Percentiles rank a stretch among this genome's conserved stretches.
Evolutionary conservation across 1,140 invertebrate species (phyloP).

Genomic region (Formica exsecta): DNA sequence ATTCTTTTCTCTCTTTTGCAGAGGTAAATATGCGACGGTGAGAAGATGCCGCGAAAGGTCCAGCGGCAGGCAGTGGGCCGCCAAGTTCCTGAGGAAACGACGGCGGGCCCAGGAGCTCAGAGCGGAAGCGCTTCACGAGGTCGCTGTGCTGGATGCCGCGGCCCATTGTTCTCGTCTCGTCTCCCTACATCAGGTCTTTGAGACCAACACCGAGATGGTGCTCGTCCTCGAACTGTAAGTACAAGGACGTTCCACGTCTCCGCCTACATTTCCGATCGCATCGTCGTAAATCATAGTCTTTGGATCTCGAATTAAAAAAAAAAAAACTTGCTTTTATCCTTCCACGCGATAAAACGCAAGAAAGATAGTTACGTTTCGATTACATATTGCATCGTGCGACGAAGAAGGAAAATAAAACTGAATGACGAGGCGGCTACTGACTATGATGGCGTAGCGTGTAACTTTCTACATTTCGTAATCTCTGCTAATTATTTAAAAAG

Average conservation of each 20-base stretch:
- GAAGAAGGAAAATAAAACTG: constrained; percentile 13
- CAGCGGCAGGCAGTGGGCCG: constrained; percentile 95
- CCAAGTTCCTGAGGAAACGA: constrained; percentile 97
- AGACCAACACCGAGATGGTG: constrained; percentile 93
- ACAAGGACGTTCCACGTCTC: constrained; percentile 28
- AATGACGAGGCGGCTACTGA: neutral
- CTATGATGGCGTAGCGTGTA: neutral
- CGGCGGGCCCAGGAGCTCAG: constrained; percentile 93
- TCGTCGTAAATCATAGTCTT: neutral
- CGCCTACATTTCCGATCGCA: neutral
- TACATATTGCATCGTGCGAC: neutral
- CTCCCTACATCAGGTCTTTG: constrained; percentile 95
- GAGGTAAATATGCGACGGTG: constrained; percentile 98
- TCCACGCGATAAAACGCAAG: no score
- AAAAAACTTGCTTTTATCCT: neutral
- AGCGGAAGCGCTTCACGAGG: constrained; percentile 95
- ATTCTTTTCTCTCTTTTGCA: constrained; percentile 86
- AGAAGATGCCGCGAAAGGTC: constrained; percentile 94
- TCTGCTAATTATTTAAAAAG: constrained; percentile 33
- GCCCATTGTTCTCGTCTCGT: constrained; percentile 93
- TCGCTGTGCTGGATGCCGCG: constrained; percentile 95
- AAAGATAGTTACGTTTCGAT: neutral
- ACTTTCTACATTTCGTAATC: constrained; percentile 42
- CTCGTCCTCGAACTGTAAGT: constrained; percentile 96
- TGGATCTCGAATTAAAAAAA: neutral